Base-by-base conservation (phyloP, 2,888 invertebrate genomes). In the Onthophagus sagittarius region DNA sequence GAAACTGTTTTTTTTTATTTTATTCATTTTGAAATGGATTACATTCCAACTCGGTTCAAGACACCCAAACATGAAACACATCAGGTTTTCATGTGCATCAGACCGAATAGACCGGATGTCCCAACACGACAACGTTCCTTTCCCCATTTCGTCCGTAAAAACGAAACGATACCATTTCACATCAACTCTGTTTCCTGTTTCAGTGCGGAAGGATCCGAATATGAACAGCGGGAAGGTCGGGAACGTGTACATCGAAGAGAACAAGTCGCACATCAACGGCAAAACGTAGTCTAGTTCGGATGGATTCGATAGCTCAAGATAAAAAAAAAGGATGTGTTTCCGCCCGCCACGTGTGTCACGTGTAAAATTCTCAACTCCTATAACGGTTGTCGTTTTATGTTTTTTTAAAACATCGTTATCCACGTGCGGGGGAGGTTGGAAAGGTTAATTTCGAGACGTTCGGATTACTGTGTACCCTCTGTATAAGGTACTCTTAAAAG, bases 171-270 rank as follows among this genome's bases (percentile, higher is more conserved):
- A 67, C 64, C 15, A 15, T 73, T 71, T 71, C 70, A 62, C 72
- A 62, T 67, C 15, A 63, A 15, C 53, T 70, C 71, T 70, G 70
- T 75, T 75, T 75, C 73, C 72, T 74, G 76, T 77, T 75, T 72
- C 84, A 86, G 84, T 84, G 78, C 83, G 86, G 80, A 85, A 86
- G 81, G 84, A 85, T 79, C 83, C 83, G 77, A 83, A 84, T 79
- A 81, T 82, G 77, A 81, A 83, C 69, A 79, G 81, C 74, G 67
- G 67, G 67, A 82, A 83, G 73, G 82, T 79, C 72, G 86, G 86
- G 65, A 86, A 86, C 79, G 86, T 86, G 75, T 86, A 86, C 82
- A 86, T 86, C 77, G 85, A 86, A 80, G 86, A 85, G 77, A 79
- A 80, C 73, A 78, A 78, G 76, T 76, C 77, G 64, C 65, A 73